Conservation (phyloP, 2,113 vertebrate genomes). For the Sialia sialis region DNA sequence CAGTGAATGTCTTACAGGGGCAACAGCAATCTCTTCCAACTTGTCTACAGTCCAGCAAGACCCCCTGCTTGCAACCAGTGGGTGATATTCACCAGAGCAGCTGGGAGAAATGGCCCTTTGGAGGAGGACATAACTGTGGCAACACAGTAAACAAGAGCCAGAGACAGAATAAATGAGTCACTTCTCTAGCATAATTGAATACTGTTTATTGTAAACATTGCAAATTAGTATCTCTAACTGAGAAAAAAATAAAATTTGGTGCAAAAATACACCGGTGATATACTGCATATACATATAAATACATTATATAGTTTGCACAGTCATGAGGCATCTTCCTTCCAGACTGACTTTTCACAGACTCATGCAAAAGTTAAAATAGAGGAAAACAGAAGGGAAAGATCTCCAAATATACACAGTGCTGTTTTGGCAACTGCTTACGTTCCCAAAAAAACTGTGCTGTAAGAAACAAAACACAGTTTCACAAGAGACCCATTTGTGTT, state of each 20-base stretch:
- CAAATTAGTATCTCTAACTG: slow-evolving; percentile 11
- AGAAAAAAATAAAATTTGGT: slow-evolving; percentile 37
- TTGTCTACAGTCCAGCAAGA: not conserved
- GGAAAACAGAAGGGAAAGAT: not conserved
- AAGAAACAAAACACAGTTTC: not conserved
- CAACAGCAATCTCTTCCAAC: not conserved
- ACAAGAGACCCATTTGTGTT: not conserved
- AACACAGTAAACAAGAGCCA: not conserved
- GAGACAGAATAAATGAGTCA: not conserved
- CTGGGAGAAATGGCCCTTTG: not conserved
- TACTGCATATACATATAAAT: not conserved
- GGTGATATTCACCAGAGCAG: not conserved
- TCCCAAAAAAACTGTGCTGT: not conserved
- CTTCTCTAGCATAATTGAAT: slow-evolving; percentile 2
- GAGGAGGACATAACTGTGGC: not conserved
- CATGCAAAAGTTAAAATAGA: not conserved
- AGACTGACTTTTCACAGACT: not conserved
- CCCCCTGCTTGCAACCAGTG: not conserved
- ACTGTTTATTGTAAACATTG: slow-evolving; percentile 49
- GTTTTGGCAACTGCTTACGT: not conserved
- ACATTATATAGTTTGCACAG: not conserved
- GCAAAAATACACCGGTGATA: slow-evolving; percentile 28
- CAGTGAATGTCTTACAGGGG: not conserved
- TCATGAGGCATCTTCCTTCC: not conserved
- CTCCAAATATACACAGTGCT: not conserved